Conservation (phyloP, 2,113 vertebrate species). For the Collichthys lucidus region DNA sequence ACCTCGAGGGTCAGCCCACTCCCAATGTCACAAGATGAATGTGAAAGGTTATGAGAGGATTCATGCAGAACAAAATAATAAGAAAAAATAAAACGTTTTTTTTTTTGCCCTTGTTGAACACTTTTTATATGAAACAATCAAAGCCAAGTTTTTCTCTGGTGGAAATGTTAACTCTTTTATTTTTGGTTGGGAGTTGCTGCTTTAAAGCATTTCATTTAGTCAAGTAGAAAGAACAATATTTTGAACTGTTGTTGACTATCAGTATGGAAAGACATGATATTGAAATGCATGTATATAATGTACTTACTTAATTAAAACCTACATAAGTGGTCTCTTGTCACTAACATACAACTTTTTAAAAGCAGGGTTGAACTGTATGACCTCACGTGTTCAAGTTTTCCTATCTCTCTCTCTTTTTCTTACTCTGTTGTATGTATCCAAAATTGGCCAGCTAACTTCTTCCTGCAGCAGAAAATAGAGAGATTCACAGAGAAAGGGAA, state of each 20-base stretch:
- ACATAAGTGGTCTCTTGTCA: conserved; percentile 20
- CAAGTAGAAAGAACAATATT: background rate
- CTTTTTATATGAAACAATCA: background rate
- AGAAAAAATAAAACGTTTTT: no score
- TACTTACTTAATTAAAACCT: background rate
- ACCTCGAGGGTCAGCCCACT: background rate
- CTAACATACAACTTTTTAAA: background rate
- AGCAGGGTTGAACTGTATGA: conserved; percentile 31
- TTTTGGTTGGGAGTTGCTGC: no score
- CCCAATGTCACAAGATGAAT: background rate
- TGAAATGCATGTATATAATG: background rate
- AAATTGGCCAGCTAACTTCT: conserved; percentile 51
- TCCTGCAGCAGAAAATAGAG: conserved; percentile 21
- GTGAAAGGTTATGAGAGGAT: background rate
- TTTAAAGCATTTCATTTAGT: no score
- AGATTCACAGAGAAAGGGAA: conserved; percentile 17
- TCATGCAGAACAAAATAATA: background rate
- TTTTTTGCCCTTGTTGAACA: no score
- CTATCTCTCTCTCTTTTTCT: conserved; percentile 2
- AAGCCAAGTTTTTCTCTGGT: background rate
- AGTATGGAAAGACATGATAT: background rate
- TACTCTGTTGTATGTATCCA: conserved; percentile 39
- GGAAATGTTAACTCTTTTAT: background rate
- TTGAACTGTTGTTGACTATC: background rate
- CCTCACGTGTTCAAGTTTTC: conserved; percentile 36